Evolutionary conservation across 2,797 vertebrate species (phyloP).

Genomic region (Lithobates pipiens): DNA sequence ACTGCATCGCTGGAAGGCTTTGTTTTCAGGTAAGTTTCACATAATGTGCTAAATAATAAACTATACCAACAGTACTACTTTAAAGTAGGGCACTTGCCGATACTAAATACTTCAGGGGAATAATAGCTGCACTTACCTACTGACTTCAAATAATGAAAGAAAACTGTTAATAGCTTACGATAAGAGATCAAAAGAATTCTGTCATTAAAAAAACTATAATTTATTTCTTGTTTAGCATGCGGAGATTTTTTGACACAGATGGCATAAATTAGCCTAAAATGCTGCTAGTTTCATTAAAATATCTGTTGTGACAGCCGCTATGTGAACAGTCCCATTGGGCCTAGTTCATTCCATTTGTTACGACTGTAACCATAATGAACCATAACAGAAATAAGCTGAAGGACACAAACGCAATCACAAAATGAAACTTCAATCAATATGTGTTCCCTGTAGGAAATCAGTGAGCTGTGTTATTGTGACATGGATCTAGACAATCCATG

Average conservation of each 20-base stretch:
- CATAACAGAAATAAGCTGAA: slow-evolving; percentile 16
- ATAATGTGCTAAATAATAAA: no score
- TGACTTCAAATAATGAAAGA: no score
- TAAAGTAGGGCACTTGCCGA: no score
- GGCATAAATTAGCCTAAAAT: neutral
- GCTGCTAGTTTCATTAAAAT: neutral
- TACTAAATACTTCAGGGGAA: no score
- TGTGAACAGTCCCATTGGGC: slow-evolving; percentile 15
- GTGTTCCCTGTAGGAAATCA: slow-evolving; percentile 32
- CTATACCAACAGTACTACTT: no score
- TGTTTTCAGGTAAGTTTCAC: no score
- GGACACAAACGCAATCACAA: slow-evolving; percentile 26
- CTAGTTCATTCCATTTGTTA: slow-evolving; percentile 10
- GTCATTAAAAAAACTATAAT: no score
- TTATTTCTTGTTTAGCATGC: neutral
- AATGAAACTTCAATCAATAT: slow-evolving; percentile 46
- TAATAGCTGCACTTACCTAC: no score
- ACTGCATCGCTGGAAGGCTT: no score
- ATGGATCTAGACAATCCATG: slow-evolving; percentile 16
- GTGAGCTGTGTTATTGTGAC: slow-evolving; percentile 23
- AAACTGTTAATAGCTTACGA: no score
- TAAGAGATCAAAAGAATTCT: no score
- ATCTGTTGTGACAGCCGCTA: neutral
- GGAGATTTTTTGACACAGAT: neutral
- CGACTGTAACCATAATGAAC: slow-evolving; percentile 1